Conservation (phyloP, 2,888 invertebrate species). For the Leptinotarsa tumamoca region DNA sequence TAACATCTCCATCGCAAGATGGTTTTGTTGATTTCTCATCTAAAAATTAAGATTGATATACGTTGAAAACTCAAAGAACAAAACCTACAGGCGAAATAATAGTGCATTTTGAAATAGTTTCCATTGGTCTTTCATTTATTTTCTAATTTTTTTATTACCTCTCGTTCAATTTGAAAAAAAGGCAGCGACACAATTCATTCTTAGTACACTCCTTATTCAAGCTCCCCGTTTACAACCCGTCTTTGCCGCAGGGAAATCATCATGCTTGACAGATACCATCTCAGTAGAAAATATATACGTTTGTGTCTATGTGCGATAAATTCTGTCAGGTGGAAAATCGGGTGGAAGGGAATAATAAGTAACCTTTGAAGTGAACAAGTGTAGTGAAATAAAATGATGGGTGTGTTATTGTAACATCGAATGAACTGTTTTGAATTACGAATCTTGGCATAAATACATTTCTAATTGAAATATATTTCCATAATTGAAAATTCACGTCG, state of each 20-base stretch:
- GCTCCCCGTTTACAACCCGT: background rate
- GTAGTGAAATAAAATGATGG: background rate
- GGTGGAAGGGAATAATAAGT: background rate
- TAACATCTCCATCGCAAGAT: too few species aligned
- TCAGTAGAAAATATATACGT: background rate
- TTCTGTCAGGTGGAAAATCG: background rate
- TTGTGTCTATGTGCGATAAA: background rate
- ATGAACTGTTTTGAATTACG: background rate
- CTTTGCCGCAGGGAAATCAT: constrained; percentile 5
- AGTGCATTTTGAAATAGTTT: too few species aligned
- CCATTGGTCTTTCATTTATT: too few species aligned
- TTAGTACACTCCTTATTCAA: background rate
- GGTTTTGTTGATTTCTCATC: too few species aligned
- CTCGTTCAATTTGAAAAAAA: background rate
- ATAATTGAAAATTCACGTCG: background rate
- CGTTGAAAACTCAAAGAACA: too few species aligned
- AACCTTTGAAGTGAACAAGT: background rate
- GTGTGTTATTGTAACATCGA: background rate
- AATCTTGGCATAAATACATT: background rate
- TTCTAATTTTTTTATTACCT: too few species aligned
- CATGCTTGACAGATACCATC: background rate
- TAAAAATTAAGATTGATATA: too few species aligned
- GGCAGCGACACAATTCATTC: background rate
- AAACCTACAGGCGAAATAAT: too few species aligned
- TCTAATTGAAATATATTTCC: background rate